Evolutionary conservation across 2,797 vertebrate species (phyloP).

Genomic region (Sarcophilus harrisii): DNA sequence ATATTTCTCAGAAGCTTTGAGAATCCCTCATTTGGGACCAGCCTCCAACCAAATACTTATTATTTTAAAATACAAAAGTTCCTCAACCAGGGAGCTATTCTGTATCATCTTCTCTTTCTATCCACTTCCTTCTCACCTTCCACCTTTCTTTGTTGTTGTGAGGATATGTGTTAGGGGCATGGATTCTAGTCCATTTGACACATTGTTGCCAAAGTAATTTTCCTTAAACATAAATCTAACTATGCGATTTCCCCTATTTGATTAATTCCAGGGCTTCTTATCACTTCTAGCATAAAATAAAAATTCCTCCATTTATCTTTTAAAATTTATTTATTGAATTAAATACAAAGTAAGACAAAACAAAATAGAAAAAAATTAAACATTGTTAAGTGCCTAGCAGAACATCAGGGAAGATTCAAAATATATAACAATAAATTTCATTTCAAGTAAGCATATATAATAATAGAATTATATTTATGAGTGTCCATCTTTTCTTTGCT

Average conservation of each 20-base stretch:
- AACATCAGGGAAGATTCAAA: no score
- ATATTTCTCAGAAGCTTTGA: conserved; percentile 30
- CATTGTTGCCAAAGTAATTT: neutral
- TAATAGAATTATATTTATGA: no score
- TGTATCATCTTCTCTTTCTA: conserved; percentile 35
- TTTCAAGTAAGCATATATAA: no score
- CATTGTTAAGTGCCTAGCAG: no score
- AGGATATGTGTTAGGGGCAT: neutral
- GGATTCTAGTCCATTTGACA: neutral
- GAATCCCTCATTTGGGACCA: neutral
- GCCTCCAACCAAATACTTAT: neutral
- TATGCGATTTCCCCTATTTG: neutral
- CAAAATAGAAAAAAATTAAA: no score
- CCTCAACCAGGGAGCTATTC: conserved; percentile 20
- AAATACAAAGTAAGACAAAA: no score
- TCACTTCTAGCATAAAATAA: neutral
- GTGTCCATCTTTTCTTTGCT: no score
- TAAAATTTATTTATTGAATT: no score
- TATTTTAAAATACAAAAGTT: conserved; percentile 46
- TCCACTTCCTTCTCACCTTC: conserved; percentile 16
- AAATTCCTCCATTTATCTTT: neutral
- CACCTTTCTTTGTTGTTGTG: neutral
- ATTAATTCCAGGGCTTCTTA: neutral
- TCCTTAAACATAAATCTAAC: neutral
- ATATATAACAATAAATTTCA: no score